Percentiles rank a stretch among this genome's conserved stretches.
Evolutionary conservation across 2,888 invertebrate species (phyloP).

Genomic region (Beris chalybata): DNA sequence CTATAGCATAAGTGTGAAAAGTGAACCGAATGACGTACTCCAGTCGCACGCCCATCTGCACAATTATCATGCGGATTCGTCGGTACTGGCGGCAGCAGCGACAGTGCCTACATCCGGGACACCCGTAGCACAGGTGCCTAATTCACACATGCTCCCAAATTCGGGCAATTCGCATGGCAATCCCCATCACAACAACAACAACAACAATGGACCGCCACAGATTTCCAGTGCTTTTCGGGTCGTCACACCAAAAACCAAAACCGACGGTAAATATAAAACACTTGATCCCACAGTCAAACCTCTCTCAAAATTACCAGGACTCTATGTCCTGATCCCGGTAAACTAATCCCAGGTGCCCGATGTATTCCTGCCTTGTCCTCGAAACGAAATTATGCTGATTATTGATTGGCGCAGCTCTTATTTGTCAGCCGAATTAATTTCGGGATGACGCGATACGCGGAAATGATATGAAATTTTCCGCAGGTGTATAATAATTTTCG

Average conservation of each 20-base stretch:
- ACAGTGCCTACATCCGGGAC: slow-evolving; percentile 21
- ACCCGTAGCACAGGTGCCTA: slow-evolving; percentile 16
- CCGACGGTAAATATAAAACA: slow-evolving; percentile 38
- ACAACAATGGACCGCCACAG: slow-evolving; percentile 1
- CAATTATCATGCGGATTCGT: slow-evolving; percentile 14
- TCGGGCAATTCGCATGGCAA: slow-evolving; percentile 4
- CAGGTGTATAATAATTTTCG: slow-evolving; percentile 8
- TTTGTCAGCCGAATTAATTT: not conserved
- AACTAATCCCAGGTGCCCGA: slow-evolving; percentile 26
- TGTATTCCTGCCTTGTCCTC: slow-evolving; percentile 6
- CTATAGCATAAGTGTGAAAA: slow-evolving; percentile 38
- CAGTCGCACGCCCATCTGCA: slow-evolving; percentile 33
- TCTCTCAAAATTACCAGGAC: not conserved
- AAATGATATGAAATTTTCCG: slow-evolving; percentile 22
- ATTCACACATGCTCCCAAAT: slow-evolving; percentile 23
- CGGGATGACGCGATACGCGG: slow-evolving; percentile 16
- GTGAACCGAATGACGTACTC: slow-evolving; percentile 27
- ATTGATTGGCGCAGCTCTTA: slow-evolving; percentile 6
- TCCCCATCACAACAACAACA: not conserved
- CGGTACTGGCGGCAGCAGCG: not conserved
- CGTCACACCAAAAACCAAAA: slow-evolving; percentile 39
- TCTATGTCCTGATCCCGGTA: not conserved
- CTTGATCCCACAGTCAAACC: not conserved
- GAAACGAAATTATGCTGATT: not conserved
- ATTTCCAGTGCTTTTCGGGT: slow-evolving; percentile 38